A percentile compares a stretch with the other conserved stretches of the same genome.
Conservation (phyloP, 1,140 invertebrate species). For the Ostrea denselamellosa region DNA sequence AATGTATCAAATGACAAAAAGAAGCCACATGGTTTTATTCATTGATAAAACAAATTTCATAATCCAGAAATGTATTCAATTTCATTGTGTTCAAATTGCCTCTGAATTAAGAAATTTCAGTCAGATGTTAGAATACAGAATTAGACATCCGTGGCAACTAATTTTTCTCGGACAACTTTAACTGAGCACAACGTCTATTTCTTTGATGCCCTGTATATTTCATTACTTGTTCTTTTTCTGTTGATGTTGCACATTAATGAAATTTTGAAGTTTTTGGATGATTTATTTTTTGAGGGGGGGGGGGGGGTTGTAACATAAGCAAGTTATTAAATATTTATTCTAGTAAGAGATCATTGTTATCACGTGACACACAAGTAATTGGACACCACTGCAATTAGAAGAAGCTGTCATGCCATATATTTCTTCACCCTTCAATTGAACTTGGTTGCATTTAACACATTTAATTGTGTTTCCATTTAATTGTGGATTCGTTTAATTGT, state of each 20-base stretch:
- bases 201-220: not conserved
- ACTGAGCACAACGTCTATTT: not conserved
- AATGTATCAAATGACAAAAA: not conserved
- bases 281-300: too few species aligned
- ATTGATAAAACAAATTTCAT: not conserved
- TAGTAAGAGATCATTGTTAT: not conserved
- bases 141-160: not conserved
- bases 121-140: not conserved
- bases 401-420: not conserved
- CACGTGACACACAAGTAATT: not conserved
- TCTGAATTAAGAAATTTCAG: slow-evolving; percentile 1
- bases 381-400: not conserved
- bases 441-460: not conserved
- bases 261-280: not conserved
- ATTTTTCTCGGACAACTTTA: not conserved
- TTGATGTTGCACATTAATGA: not conserved
- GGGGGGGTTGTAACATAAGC: not conserved
- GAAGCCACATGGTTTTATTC: not conserved
- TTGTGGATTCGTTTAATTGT: not conserved
- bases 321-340: not conserved
- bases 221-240: not conserved
- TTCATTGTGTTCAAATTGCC: not conserved
- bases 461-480: not conserved
- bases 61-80: not conserved
- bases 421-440: not conserved